Evolutionary conservation across 2,797 vertebrate species (phyloP), one percentile per base, ranked within the genome.

Genomic region (Lemur catta): DNA sequence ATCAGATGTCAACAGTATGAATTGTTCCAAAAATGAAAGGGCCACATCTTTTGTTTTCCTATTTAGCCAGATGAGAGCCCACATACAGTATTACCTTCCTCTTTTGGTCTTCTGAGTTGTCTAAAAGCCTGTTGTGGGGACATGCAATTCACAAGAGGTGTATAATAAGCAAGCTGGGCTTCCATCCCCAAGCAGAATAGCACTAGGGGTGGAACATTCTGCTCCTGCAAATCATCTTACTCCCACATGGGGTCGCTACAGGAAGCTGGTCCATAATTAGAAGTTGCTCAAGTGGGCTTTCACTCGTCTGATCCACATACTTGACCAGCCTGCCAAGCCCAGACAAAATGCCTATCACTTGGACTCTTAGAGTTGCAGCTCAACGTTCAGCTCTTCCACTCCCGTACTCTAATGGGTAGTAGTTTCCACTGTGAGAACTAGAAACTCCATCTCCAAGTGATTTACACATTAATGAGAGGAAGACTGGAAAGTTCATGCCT

Each of bases 11-110:
- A 94, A 43, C 28, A 75, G 74, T 89, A 46, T 38, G 41, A 65
- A 89, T 88, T 71, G 41, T 76, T 92, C 52, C 61, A 28, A 61
- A 94, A 94, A 48, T 22, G 82, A 95, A 84, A 81, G 7, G 6
- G 28, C 48, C 59, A 57, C 41, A 38, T 38, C 63, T 89, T 85
- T 92, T 41, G 13, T 38, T 79, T 87, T 95, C 80, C 43, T 80
- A 0, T 14, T 76, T 35, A 76, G 61, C 41, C 46, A 55, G 12
- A 24, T 72, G 75, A 79, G 69, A 89, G 50, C 72, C 41, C 79
- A 20, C 15, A 26, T 10, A 28, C 8, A 71, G 41, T 50, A 41
- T 78, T 65, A 28, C 33, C 35, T 52, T 95, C 81, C 43, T 85
- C 38, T 57, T 95, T 35, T 48, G 43, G 43, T 30, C n/a, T 65